phyloP scores from a whole-genome alignment of 2,113 vertebrate species.

The Platichthys flesus region DNA sequence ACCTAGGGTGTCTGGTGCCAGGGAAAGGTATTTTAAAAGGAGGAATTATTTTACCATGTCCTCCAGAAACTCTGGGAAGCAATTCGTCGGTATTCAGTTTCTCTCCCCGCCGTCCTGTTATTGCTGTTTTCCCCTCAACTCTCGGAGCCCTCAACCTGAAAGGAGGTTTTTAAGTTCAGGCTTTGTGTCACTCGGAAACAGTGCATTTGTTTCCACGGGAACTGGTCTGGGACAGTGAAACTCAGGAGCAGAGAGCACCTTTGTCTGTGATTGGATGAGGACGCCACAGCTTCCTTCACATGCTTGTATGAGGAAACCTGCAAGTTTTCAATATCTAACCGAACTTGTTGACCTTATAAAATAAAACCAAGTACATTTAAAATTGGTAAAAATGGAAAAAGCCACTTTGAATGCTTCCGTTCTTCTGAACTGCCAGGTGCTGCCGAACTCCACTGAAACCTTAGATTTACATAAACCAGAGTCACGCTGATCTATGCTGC shows the following conservation, averaged over 20 bases:
- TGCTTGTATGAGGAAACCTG: conserved; percentile 30
- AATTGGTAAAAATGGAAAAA: conserved; percentile 54
- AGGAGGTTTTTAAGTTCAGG: conserved; percentile 70
- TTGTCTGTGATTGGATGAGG: conserved; percentile 58
- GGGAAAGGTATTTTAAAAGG: conserved; percentile 75
- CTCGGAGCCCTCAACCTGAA: conserved; percentile 70
- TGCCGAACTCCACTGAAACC: conserved; percentile 41
- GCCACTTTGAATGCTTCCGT: conserved; percentile 35
- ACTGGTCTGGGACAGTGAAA: conserved; percentile 71
- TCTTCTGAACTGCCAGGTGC: conserved; percentile 43
- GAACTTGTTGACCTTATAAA: conserved; percentile 52
- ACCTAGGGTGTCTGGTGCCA: conserved; percentile 70
- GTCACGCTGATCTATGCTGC: conserved; percentile 36
- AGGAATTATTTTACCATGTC: conserved; percentile 74
- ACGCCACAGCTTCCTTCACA: conserved; percentile 34
- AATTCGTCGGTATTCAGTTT: conserved; percentile 74
- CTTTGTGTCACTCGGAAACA: conserved; percentile 78
- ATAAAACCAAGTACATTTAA: conserved; percentile 38
- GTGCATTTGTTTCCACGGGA: conserved; percentile 73
- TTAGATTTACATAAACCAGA: conserved; percentile 47
- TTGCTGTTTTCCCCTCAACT: conserved; percentile 71
- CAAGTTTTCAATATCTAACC: conserved; percentile 34
- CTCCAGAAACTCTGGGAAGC: conserved; percentile 75
- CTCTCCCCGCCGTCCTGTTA: conserved; percentile 74
- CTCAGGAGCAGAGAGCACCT: conserved; percentile 63